Percentiles rank a stretch among this genome's conserved stretches.
These are phyloP conservation scores for Poicephalus gulielmi DNA, from an alignment of 2,113 vertebrate species.

Conservation along the genomic window DNA sequence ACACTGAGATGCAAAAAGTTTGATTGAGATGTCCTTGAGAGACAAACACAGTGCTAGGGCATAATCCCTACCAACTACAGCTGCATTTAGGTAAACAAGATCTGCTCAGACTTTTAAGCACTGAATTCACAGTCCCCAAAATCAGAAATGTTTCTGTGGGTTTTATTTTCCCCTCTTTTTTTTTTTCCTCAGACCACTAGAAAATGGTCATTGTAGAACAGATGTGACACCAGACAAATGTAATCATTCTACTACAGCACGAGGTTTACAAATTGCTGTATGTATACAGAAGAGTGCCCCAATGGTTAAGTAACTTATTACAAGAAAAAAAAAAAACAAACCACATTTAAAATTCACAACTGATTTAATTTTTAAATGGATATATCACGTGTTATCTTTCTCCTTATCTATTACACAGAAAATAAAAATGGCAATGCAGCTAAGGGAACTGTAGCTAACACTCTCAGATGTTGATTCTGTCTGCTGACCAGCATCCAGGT, in stretches of 20 bases:
- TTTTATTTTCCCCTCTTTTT: background rate
- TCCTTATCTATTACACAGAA: conserved; percentile 3
- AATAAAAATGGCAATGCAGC: conserved; percentile 17
- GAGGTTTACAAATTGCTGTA: background rate
- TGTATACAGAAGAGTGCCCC: background rate
- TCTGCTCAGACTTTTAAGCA: background rate
- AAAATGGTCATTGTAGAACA: background rate
- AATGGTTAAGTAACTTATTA: background rate
- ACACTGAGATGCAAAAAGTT: background rate
- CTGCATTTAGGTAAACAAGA: background rate
- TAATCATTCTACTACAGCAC: background rate
- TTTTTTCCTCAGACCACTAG: background rate
- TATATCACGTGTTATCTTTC: background rate
- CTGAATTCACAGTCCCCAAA: background rate
- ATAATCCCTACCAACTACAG: background rate
- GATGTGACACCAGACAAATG: background rate
- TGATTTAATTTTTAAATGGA: background rate
- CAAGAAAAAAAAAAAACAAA: background rate
- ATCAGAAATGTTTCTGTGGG: background rate
- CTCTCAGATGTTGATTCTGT: background rate
- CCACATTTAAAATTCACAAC: background rate
- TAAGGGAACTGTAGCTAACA: conserved; percentile 4
- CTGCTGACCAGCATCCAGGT: conserved; percentile 15
- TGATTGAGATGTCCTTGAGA: background rate
- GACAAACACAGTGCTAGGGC: background rate